Base-by-base conservation (phyloP, 2,888 invertebrate genomes). In the Drosophila nigritarsus region DNA sequence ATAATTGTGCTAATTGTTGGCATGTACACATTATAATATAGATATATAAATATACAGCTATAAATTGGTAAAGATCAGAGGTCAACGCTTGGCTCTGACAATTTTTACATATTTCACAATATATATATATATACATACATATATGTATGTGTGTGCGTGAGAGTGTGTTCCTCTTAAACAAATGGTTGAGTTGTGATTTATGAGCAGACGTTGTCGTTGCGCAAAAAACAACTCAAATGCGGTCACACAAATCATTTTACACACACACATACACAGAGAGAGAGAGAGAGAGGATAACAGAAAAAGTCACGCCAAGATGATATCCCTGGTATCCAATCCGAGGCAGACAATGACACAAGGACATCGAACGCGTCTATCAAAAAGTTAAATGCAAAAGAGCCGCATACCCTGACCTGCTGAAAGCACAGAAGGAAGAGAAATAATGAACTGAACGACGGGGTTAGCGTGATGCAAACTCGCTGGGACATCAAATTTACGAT, bases 171-270 rank as follows among this genome's bases (percentile, higher is more conserved):
- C 45, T 24, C 4, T 65, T 73, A 42, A 69, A 62, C 51, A 65
- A 56, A 65, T 65, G 69, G 60, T 69, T 50, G 65, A 66, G 64
- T 65, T 69, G 50, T 88, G 89, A 83, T 86, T 88, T 83, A 83
- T 86, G 74, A 51, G 49, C 50, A 54, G 54, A 59, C 59, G 53
- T 48, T 24, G 61, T 20, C 62, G 66, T 54, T 78, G 77, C 64
- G 73, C 63, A 64, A 50, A 78, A 71, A 64, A 65, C 27, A 58
- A 36, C 63, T 65, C 54, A 71, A 45, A 58, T 62, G 73, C 73
- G 69, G 74, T 48, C 68, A 86, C 71, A 88, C 87, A 83, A 88
- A 83, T 88, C 87, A 83, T 77, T 77, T 77, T 29, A 65, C 62
- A 66, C 59, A 62, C 58, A 34, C 30, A 64, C 59, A 63, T 68